Evolutionary conservation across 2,797 vertebrate species (phyloP).

Genomic region (Sebastes iracundus): DNA sequence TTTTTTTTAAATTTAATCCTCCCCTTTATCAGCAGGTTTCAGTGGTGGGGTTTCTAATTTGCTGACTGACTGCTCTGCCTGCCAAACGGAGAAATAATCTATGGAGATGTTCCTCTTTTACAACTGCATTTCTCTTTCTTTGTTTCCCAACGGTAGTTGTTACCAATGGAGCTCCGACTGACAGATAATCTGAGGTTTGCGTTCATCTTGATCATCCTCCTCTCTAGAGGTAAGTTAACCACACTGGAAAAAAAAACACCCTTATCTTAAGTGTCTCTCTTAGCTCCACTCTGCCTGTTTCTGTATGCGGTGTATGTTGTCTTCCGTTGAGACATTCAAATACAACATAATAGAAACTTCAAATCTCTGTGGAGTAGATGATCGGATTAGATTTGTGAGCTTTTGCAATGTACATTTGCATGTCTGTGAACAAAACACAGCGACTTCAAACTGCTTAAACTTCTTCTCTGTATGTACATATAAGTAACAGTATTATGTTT

Average conservation of each 20-base stretch:
- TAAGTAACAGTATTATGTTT: background rate
- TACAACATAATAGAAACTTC: background rate
- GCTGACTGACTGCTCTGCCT: background rate
- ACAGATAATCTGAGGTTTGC: background rate
- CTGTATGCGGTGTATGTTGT: background rate
- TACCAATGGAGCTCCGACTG: conserved; percentile 23
- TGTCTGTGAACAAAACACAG: background rate
- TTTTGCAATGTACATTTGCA: background rate
- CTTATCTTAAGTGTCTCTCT: background rate
- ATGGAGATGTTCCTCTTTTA: conserved; percentile 15
- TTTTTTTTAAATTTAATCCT: background rate
- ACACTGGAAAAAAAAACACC: background rate
- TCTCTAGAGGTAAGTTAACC: conserved; percentile 46
- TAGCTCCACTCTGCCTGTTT: background rate
- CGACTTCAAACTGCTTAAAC: background rate
- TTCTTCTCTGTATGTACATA: background rate
- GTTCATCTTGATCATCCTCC: conserved; percentile 31
- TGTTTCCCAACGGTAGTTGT: conserved; percentile 15
- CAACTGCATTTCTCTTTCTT: background rate
- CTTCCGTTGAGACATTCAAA: background rate
- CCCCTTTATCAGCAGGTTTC: background rate
- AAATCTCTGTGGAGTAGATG: background rate
- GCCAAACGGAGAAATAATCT: background rate
- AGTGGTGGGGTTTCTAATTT: background rate
- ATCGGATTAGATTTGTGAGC: background rate